Percentiles rank a stretch among this genome's conserved stretches.
phyloP scores from a whole-genome alignment of 2,113 vertebrate species.

The Tonatia bakeri region DNA sequence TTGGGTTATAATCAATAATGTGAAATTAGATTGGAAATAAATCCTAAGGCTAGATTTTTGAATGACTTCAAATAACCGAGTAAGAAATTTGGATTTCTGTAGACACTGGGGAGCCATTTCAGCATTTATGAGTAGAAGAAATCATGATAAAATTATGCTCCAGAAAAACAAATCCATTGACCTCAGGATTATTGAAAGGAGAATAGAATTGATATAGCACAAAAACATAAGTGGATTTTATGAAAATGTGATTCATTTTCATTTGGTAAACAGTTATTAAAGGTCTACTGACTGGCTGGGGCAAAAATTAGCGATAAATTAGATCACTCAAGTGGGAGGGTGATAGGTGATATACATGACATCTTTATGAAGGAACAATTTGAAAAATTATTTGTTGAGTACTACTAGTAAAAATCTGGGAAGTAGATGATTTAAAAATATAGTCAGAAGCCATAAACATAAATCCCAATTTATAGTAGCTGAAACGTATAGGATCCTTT shows the following conservation, averaged over 20 bases:
- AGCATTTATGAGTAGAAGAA: conserved; percentile 54
- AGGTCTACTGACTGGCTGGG: conserved; percentile 41
- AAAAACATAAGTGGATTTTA: conserved; percentile 58
- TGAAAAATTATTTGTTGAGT: conserved; percentile 23
- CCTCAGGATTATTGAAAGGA: conserved; percentile 60
- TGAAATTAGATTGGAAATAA: conserved; percentile 21
- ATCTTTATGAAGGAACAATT: conserved; percentile 10
- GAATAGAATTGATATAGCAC: conserved; percentile 61
- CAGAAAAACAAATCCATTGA: conserved; percentile 63
- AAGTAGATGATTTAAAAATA: not conserved
- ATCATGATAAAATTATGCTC: conserved; percentile 55
- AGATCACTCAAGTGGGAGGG: not conserved
- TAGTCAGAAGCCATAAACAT: not conserved
- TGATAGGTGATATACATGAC: not conserved
- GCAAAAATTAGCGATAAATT: conserved; percentile 43
- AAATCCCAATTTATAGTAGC: not conserved
- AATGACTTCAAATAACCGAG: conserved; percentile 45
- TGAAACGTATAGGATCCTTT: not conserved
- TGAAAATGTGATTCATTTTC: conserved; percentile 55
- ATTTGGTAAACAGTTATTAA: conserved; percentile 59
- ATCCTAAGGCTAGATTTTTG: not conserved
- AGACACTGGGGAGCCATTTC: conserved; percentile 19
- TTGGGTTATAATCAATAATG: not conserved
- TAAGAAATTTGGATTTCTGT: conserved; percentile 17
- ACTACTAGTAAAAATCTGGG: not conserved